Conservation (phyloP, 2,888 invertebrate genomes). For the Ariolimax columbianus region DNA sequence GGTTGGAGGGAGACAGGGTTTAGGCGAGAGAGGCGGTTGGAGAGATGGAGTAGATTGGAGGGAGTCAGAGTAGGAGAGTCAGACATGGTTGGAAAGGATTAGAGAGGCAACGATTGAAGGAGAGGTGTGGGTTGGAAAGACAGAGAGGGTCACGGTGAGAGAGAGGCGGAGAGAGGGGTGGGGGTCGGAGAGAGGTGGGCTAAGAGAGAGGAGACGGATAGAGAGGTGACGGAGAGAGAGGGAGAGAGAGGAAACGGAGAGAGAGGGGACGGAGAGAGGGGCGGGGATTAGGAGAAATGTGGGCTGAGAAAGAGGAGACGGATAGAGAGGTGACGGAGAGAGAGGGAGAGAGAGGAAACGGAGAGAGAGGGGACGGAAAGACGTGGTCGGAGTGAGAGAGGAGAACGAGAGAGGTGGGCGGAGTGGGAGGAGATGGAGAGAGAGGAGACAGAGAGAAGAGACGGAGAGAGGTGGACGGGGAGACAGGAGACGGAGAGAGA, state of each 20-base stretch:
- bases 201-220: background rate
- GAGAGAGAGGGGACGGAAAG: background rate
- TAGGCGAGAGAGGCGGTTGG: no score
- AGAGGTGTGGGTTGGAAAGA: background rate
- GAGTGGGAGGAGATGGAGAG: background rate
- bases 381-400: background rate
- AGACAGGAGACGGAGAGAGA: no score
- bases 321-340: background rate
- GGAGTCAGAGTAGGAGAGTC: background rate
- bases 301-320: background rate
- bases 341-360: background rate
- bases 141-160: background rate
- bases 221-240: background rate
- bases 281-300: background rate
- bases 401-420: background rate
- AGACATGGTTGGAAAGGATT: background rate
- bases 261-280: background rate
- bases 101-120: background rate
- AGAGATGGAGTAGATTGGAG: no score
- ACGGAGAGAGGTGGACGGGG: background rate
- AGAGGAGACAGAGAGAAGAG: background rate
- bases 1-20: no score
- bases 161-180: background rate
- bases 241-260: background rate
- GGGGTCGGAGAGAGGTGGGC: background rate